phyloP scores from a whole-genome alignment of 2,113 vertebrate genomes.

The Aix galericulata region DNA sequence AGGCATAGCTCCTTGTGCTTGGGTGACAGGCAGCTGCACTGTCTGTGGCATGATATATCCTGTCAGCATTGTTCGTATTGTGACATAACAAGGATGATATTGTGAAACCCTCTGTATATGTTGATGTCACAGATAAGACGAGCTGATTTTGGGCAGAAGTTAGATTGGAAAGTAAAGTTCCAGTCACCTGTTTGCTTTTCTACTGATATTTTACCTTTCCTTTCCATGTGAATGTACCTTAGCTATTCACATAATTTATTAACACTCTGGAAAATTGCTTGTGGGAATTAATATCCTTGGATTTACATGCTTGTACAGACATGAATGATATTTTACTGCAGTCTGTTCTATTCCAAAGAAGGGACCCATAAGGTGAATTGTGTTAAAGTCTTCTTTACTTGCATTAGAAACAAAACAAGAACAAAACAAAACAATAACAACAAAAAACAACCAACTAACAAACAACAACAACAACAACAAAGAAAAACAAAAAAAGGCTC shows the following conservation, averaged over 20 bases:
- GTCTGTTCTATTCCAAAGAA: not conserved
- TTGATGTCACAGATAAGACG: not conserved
- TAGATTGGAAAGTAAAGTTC: not conserved
- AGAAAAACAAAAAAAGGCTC: no score
- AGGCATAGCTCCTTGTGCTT: not conserved
- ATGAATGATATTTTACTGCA: not conserved
- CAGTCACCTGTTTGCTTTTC: not conserved
- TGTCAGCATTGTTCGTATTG: not conserved
- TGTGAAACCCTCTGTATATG: rapidly evolving
- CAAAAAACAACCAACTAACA: no score
- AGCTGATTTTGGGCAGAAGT: not conserved
- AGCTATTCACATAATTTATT: slow-evolving; percentile 9
- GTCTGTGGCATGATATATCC: not conserved
- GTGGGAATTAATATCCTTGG: not conserved
- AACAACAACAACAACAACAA: not conserved
- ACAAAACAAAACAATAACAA: no score
- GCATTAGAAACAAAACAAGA: not conserved
- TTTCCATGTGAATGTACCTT: not conserved
- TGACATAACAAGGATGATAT: rapidly evolving
- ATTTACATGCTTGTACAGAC: not conserved
- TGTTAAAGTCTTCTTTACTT: not conserved
- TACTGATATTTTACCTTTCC: not conserved
- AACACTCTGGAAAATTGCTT: not conserved
- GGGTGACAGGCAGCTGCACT: not conserved
- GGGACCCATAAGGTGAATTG: not conserved